A percentile compares a stretch with the other conserved stretches of the same genome.
phyloP scores from a whole-genome alignment of 1,140 invertebrate species.

The Rhopalosiphum padi region DNA sequence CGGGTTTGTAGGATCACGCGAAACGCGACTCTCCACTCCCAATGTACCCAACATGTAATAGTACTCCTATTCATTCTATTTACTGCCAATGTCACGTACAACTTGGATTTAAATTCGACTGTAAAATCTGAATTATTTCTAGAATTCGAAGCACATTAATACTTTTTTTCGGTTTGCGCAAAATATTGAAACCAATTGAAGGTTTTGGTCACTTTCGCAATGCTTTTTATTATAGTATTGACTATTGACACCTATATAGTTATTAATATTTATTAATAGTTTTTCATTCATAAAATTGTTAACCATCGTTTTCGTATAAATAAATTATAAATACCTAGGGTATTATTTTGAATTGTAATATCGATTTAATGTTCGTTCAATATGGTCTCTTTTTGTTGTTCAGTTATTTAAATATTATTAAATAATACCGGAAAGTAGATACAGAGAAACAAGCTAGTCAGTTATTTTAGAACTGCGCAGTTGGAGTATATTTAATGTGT shows the following conservation, averaged over 20 bases:
- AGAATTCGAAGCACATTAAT: neutral
- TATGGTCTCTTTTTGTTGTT: neutral
- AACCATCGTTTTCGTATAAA: neutral
- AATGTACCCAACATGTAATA: neutral
- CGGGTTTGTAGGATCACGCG: constrained; percentile 32
- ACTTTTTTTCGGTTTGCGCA: neutral
- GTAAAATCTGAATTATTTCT: neutral
- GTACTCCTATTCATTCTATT: neutral
- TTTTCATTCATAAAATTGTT: neutral
- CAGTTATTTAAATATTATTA: neutral
- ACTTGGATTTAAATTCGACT: neutral
- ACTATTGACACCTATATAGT: neutral
- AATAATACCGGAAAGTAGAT: neutral
- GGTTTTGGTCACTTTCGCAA: neutral
- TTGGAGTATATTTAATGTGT: neutral
- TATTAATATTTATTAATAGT: neutral
- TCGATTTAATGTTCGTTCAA: neutral
- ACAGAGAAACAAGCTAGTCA: neutral
- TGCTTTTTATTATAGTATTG: neutral
- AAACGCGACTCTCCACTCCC: neutral
- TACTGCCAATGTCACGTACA: neutral
- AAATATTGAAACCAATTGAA: neutral
- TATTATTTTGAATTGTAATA: neutral
- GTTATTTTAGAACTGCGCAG: neutral
- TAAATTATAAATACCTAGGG: neutral